Evolutionary conservation across 2,888 invertebrate genomes (phyloP).

Genomic region (Oscheius sp.): DNA sequence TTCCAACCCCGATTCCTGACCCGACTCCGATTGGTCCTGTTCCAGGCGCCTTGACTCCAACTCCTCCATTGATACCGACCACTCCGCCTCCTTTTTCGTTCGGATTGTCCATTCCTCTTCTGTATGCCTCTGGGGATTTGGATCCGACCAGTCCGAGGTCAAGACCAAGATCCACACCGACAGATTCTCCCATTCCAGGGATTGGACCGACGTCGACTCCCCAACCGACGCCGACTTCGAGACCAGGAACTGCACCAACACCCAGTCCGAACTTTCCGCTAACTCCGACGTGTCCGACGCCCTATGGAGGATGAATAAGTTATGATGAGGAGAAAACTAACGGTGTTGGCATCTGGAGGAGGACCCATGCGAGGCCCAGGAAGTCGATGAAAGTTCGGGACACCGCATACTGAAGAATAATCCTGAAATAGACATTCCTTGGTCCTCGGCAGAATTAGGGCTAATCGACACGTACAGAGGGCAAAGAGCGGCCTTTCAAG

Average conservation of each 20-base stretch:
- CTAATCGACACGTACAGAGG: too few relatives aligned
- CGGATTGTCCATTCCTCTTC: conserved; percentile 61
- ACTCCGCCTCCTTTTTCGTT: conserved; percentile 60
- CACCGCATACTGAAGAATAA: conserved; percentile 61
- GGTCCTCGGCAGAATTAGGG: too few relatives aligned
- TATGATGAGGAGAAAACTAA: not conserved
- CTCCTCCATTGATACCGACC: conserved; percentile 61
- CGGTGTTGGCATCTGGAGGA: conserved; percentile 46
- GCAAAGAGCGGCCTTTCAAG: too few relatives aligned
- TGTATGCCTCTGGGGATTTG: conserved; percentile 61
- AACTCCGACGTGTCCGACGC: conserved; percentile 60
- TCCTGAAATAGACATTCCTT: conserved; percentile 44
- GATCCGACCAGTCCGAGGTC: conserved; percentile 63
- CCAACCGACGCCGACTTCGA: conserved; percentile 63
- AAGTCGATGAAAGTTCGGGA: conserved; percentile 63
- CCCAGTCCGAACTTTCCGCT: conserved; percentile 63
- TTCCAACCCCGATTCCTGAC: conserved; percentile 61
- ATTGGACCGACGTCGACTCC: conserved; percentile 69
- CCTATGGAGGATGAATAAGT: not conserved
- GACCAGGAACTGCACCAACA: conserved; percentile 62
- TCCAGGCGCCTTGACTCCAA: conserved; percentile 62
- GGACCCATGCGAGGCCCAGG: conserved; percentile 66
- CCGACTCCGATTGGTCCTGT: conserved; percentile 62
- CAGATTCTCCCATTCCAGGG: conserved; percentile 64
- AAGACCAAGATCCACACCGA: conserved; percentile 62